Percentiles rank a stretch among this genome's conserved stretches.
Conservation (phyloP, 92 coral and sea anemone genomes). For the Scolanthus callimorphus region DNA sequence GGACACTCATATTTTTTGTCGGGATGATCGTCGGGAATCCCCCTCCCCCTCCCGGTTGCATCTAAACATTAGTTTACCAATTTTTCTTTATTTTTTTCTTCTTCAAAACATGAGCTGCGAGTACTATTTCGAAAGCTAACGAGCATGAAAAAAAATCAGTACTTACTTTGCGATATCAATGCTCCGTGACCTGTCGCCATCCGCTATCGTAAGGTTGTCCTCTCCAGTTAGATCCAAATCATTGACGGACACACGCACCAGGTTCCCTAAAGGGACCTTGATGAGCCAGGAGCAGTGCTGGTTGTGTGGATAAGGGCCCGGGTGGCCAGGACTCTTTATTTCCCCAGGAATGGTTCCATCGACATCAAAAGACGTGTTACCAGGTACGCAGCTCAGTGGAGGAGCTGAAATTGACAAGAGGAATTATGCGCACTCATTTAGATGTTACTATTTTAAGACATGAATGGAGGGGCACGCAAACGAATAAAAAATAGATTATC, state of each 20-base stretch:
- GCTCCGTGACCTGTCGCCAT: conserved; percentile 17
- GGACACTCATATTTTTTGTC: too few species aligned
- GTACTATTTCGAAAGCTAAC: too few species aligned
- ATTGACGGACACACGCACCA: conserved; percentile 10
- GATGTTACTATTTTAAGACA: too few species aligned
- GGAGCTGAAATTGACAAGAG: conserved; percentile 7
- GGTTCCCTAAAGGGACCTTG: conserved; percentile 22
- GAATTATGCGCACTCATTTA: too few species aligned
- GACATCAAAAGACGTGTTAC: background rate
- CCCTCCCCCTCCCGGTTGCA: too few species aligned
- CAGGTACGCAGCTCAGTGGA: background rate
- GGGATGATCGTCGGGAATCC: too few species aligned
- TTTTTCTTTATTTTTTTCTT: too few species aligned
- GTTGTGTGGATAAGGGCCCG: conserved; percentile 14
- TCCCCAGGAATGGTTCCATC: conserved; percentile 22
- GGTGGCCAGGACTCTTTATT: conserved; percentile 22
- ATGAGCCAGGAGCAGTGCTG: conserved; percentile 31
- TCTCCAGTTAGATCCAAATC: background rate
- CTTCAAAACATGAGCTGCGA: too few species aligned
- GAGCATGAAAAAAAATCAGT: too few species aligned
- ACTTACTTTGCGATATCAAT: background rate
- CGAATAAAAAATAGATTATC: too few species aligned
- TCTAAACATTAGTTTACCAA: too few species aligned
- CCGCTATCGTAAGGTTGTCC: conserved; percentile 12
- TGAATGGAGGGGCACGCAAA: too few species aligned